Base-by-base conservation (phyloP, 1,140 invertebrate genomes). In the Pachypeltis micranthus region DNA sequence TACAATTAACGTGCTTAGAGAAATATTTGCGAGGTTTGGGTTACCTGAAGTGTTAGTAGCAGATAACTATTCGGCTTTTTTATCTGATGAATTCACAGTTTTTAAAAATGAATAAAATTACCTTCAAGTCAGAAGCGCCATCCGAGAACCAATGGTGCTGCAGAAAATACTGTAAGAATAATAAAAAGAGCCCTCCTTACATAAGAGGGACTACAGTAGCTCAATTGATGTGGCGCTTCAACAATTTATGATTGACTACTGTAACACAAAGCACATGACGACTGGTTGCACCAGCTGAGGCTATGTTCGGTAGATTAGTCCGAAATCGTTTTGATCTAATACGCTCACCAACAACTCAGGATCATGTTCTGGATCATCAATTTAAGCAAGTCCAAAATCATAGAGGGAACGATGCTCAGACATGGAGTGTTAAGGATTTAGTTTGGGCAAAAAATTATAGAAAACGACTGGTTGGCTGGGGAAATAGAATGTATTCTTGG, bases 281-380 rank as follows among this genome's bases (percentile, higher is more conserved):
- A 39, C 34, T n/a, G 34, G n/a, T 67, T 62, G 51, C 24, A 26
- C 14, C 23, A 27, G 34, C 59, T 59, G 19, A 44, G n/a, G n/a
- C n/a, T n/a, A n/a, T n/a, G n/a, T n/a, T 26, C 19, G 21, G 62
- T n/a, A 44, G 60, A 2, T 29, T 44, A n/a, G 23, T 14, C 14
- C 26, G 34, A 10, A 39, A n/a, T 39, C 7, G 34, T 39, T 39
- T 39, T 10, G 34, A 39, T 39, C n/a, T 39, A n/a, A n/a, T n/a
- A n/a, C n/a, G n/a, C n/a, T n/a, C n/a, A n/a, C n/a, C n/a, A n/a
- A n/a, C n/a, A n/a, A 39, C 34, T n/a, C 34, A 39, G 7, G 34
- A 39, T 39, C 34, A 39, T 39, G 34, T 39, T 24, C 56, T 27
- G 14, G 25, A 23, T 14, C n/a, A n/a, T 21, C 54, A 56, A 12